Conservation (phyloP, 2,888 invertebrate genomes). For the Acronicta psi region DNA sequence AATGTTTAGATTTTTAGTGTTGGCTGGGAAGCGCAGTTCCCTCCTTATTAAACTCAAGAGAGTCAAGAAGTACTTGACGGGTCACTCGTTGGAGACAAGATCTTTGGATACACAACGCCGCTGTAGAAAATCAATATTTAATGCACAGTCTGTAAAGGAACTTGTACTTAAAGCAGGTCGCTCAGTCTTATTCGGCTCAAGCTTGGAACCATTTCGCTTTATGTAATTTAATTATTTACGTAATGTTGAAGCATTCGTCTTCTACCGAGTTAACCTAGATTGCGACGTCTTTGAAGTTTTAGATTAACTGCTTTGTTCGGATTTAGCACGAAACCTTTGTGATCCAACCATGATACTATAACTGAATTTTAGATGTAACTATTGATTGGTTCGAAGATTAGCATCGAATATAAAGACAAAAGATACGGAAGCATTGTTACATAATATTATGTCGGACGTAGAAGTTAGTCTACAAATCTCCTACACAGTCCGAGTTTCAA, state of each 20-base stretch:
- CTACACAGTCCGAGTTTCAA: conserved; percentile 61
- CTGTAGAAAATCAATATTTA: conserved; percentile 66
- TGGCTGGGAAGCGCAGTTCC: conserved; percentile 74
- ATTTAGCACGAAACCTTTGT: conserved; percentile 10
- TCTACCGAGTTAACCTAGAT: conserved; percentile 45
- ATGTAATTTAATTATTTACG: conserved; percentile 53
- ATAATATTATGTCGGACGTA: conserved; percentile 47
- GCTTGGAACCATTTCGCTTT: conserved; percentile 32
- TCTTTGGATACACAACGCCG: conserved; percentile 67
- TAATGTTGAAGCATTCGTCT: conserved; percentile 37
- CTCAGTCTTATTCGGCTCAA: conserved; percentile 32
- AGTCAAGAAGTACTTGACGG: conserved; percentile 80
- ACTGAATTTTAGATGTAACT: background rate
- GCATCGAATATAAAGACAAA: too few relatives aligned
- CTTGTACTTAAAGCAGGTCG: conserved; percentile 33
- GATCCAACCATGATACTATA: background rate
- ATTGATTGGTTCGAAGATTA: conserved; percentile 4
- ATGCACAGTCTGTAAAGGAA: conserved; percentile 51
- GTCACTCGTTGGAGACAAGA: conserved; percentile 78
- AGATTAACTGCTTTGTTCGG: conserved; percentile 25
- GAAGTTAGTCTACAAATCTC: conserved; percentile 46
- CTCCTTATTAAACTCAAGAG: conserved; percentile 82
- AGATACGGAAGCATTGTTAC: conserved; percentile 29
- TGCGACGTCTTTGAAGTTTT: conserved; percentile 21
- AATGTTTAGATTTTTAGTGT: conserved; percentile 52